Evolutionary conservation across 1,140 invertebrate species (phyloP), one percentile per base, ranked within the genome.

Genomic region (Heliothis subflexa): DNA sequence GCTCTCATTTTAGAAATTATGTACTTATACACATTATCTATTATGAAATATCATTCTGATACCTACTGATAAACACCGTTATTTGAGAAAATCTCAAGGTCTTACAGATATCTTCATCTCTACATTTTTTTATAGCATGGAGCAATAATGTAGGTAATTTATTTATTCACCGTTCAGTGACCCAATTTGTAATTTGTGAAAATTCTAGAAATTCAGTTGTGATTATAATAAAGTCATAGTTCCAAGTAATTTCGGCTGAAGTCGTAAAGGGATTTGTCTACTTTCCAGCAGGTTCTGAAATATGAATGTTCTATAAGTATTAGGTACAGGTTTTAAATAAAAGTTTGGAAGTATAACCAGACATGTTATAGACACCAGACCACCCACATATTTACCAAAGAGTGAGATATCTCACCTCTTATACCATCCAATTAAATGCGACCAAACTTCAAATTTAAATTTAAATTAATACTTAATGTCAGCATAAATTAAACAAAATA

Each of bases 41-140:
- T 40, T 40, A 40, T 9, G 33, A 40, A 40, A 40, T 9, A 40
- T 40, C 33, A 40, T 40, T 54, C 68, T 71, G 50, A 71, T 54
- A 54, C n/a, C n/a, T n/a, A n/a, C 50, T 70, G 66, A 70, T 70
- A 52, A 70, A 25, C 18, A 13, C 13, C 28, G n/a, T 54, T 70
- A 14, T 21, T 50, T 18, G 1, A 50, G 4, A 33, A n/a, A 71
- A 16, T 54, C 25, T 55, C 68, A 71, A 71, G 68, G 68, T 33
- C 25, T 40, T 2, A 14, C 50, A 71, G n/a, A 68, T 68, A 71
- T 54, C 7, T 71, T 71, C 55, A 68, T 68, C 47, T 11, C 25
- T 7, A 25, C 7, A 1, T 2, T 25, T 25, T 21, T 14, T 52
- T 52, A 25, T 57, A 11, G 0, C 9, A 10, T 9, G 21, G 54